Evolutionary conservation across 2,888 invertebrate species (phyloP).

Genomic region (Enoplolaimus lenunculus): DNA sequence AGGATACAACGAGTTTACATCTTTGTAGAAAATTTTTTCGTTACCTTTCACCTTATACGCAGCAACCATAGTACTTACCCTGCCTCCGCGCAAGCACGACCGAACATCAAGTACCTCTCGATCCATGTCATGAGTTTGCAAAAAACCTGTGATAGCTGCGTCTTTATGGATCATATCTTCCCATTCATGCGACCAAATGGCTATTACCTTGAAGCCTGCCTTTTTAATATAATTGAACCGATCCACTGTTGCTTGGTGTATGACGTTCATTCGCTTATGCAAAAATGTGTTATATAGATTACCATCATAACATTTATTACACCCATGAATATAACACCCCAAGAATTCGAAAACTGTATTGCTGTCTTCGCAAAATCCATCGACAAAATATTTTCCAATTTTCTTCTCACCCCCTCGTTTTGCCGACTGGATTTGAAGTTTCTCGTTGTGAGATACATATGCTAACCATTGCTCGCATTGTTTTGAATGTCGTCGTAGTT

Average conservation of each 20-base stretch:
- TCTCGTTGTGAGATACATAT: background rate
- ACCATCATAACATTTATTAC: background rate
- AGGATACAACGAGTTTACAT: too few relatives aligned
- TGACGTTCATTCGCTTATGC: background rate
- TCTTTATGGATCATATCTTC: background rate
- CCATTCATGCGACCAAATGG: background rate
- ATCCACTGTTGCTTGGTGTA: background rate
- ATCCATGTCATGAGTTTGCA: too few relatives aligned
- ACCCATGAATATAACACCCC: conserved; percentile 14
- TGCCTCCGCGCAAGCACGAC: too few relatives aligned
- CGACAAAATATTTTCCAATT: conserved; percentile 6
- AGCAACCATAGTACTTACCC: too few relatives aligned
- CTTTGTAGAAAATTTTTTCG: background rate
- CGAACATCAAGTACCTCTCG: too few relatives aligned
- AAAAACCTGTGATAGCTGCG: too few relatives aligned
- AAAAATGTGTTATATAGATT: background rate
- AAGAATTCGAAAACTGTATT: conserved; percentile 4
- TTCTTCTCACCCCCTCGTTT: background rate
- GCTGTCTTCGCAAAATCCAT: background rate
- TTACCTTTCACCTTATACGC: background rate
- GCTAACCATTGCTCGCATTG: background rate
- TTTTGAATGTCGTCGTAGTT: background rate
- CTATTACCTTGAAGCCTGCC: background rate
- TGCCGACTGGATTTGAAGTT: background rate
- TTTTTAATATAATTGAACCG: background rate